A percentile compares a stretch with the other conserved stretches of the same genome.
phyloP scores from a whole-genome alignment of 2,797 vertebrate species.

The Cuniculus paca region DNA sequence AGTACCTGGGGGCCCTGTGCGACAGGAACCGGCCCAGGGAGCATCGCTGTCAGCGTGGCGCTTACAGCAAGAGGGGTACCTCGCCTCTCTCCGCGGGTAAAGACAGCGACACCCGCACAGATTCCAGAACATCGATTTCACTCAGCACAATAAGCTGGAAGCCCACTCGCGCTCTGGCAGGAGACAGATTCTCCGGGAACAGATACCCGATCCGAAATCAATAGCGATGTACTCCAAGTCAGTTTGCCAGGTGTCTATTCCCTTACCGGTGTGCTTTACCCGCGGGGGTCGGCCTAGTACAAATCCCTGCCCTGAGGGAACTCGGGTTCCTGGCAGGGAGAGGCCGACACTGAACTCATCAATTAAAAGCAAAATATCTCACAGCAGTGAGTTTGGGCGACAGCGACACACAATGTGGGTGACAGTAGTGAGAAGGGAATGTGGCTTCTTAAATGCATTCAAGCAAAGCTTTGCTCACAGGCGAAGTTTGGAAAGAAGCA shows the following conservation, averaged over 20 bases:
- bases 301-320: not conserved
- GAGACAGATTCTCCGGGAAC: constrained; percentile 18
- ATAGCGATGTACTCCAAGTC: not conserved
- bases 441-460: too few species aligned
- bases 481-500: not conserved
- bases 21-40: not conserved
- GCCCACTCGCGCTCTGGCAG: constrained; percentile 47
- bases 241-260: constrained; percentile 40
- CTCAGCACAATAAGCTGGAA: not conserved
- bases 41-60: not conserved
- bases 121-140: constrained; percentile 34
- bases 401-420: not conserved
- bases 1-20: not conserved
- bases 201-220: constrained; percentile 42
- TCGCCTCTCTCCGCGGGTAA: not conserved
- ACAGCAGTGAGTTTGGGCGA: not conserved
- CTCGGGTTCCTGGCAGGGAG: not conserved
- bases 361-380: not conserved
- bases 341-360: not conserved
- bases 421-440: rapidly evolving
- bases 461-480: not conserved
- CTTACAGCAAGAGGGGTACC: not conserved
- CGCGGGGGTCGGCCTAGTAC: not conserved
- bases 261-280: not conserved
- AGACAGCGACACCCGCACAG: not conserved